Evolutionary conservation across 2,113 vertebrate genomes (phyloP).

Genomic region (Thomomys bottae): DNA sequence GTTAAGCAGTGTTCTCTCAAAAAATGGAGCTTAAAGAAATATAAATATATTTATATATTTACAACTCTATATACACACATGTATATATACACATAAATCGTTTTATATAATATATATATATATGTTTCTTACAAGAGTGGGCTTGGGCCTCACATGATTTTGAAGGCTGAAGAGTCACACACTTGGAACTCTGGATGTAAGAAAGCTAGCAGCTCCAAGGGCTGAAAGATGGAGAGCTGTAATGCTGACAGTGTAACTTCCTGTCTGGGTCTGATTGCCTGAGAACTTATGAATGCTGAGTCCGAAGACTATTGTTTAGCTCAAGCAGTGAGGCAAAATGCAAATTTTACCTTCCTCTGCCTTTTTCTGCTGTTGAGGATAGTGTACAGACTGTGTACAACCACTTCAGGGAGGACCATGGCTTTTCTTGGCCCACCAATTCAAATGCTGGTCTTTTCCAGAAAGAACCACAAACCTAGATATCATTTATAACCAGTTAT

Average conservation of each 20-base stretch:
- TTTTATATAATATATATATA: too few relatives aligned
- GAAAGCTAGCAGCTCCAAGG: background rate
- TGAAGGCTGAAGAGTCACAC: background rate
- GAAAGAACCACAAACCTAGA: background rate
- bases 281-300: background rate
- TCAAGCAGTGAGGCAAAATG: background rate
- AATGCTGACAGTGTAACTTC: background rate
- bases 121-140: background rate
- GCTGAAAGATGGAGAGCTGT: background rate
- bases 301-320: background rate
- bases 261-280: background rate
- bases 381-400: background rate
- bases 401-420: background rate
- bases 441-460: background rate
- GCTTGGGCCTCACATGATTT: background rate
- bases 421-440: background rate
- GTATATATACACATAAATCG: too few relatives aligned
- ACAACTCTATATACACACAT: too few relatives aligned
- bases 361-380: background rate
- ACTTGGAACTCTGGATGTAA: background rate
- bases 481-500: background rate
- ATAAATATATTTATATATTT: background rate
- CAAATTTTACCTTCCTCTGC: background rate
- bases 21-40: background rate
- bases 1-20: background rate